Evolutionary conservation across 2,797 vertebrate genomes (phyloP), one percentile per base, ranked within the genome.

Genomic region (Masticophis lateralis): DNA sequence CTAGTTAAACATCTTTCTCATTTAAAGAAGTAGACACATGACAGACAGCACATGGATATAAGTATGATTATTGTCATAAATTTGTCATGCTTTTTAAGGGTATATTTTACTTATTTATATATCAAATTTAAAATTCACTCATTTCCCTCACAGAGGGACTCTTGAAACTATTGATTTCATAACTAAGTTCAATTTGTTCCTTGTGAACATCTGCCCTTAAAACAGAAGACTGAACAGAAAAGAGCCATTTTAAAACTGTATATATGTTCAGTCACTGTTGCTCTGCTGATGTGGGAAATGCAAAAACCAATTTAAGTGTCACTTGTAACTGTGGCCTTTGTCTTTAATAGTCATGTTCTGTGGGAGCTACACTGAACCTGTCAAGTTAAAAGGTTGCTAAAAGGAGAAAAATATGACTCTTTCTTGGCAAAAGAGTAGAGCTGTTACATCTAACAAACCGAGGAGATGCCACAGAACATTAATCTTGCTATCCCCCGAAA

Each of bases 281-380:
- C 86, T 93, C 60, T 88, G 88, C 57, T 89, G 86, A 93, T 88
- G 66, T 93, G 86, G 90, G 90, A 83, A 93, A 91, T 88, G 90
- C 47, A 88, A 57, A 83, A 93, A 93, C 63, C 90, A 91, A 88
- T 93, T 91, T 93, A 93, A 91, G 69, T 93, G 92, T 91, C 86
- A 93, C 87, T 91, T 83, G 56, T 88, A 59, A 91, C 69, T 91
- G 86, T 93, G 90, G 90, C 55, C 57, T 94, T 55, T 91, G 90
- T 91, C 10, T 92, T 96, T 91, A 92, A 94, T n/a, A 94, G 16
- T 6, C 2, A 20, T 28, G 9, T 55, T 94, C 89, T 55, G 95
- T 69, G 90, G 94, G 93, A 96, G 86, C 12, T 66, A 89, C 92
- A 92, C 11, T 86, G 57, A 95, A 90, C 60, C 94, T 96, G 57